These are phyloP conservation scores for Furcifer pardalis DNA, from an alignment of 2,797 vertebrate genomes.

Conservation along the genomic window DNA sequence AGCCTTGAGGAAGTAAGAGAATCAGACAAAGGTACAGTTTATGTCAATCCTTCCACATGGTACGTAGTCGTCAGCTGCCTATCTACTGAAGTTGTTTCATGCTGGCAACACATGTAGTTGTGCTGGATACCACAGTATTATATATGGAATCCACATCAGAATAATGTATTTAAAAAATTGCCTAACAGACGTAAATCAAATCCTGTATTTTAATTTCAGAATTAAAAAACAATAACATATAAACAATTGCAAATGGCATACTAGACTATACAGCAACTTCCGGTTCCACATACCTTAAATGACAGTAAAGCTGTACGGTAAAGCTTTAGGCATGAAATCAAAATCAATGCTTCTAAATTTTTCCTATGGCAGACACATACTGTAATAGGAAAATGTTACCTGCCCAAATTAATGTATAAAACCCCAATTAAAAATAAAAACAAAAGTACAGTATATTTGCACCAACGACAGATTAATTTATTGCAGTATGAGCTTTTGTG, in stretches of 20 bases:
- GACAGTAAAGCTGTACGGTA: neutral
- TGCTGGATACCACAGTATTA: neutral
- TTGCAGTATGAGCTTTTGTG: too few species aligned
- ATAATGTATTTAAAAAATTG: neutral
- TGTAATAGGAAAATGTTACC: neutral
- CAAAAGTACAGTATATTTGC: too few species aligned
- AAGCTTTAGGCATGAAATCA: neutral
- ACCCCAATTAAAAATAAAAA: too few species aligned
- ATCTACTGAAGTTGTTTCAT: neutral
- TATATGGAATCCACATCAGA: neutral
- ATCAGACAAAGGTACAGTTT: too few species aligned
- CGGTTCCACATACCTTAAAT: neutral
- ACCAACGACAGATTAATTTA: too few species aligned
- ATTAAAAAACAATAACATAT: neutral
- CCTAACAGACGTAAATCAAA: neutral
- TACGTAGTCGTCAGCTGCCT: too few species aligned
- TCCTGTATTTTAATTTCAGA: neutral
- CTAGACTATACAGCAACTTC: neutral
- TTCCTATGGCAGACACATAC: neutral
- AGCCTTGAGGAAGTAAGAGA: neutral
- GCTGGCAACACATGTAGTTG: neutral
- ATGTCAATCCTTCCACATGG: too few species aligned
- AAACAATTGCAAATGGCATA: neutral
- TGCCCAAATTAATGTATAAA: too few species aligned
- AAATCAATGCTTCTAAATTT: neutral